These are phyloP conservation scores for Volucella zonaria DNA, from an alignment of 2,888 invertebrate species.

Conservation along the genomic window DNA sequence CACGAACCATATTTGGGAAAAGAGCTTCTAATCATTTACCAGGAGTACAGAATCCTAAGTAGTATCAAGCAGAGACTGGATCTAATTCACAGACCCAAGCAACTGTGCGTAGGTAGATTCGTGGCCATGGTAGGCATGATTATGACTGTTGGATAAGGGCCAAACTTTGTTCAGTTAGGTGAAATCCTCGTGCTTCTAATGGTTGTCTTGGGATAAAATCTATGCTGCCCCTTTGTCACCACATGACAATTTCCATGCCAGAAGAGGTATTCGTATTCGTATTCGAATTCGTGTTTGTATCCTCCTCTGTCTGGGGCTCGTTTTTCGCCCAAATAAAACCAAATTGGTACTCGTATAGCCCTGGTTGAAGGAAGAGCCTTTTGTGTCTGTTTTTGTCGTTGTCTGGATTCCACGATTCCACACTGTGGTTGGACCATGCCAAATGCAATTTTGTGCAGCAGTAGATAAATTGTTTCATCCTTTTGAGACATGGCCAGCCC, in stretches of 20 bases:
- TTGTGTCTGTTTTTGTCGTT: slow-evolving; percentile 18
- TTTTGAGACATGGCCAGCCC: neutral
- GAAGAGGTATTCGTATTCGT: neutral
- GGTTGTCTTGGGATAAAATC: slow-evolving; percentile 30
- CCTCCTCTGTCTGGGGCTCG: slow-evolving; percentile 15
- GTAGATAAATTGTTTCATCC: slow-evolving; percentile 31
- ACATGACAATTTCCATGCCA: slow-evolving; percentile 9
- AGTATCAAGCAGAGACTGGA: neutral
- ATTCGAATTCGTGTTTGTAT: slow-evolving; percentile 1
- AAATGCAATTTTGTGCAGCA: slow-evolving; percentile 62
- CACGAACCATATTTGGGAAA: slow-evolving; percentile 47
- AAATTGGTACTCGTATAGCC: neutral
- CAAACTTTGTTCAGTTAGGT: slow-evolving; percentile 29
- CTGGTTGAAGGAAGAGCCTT: slow-evolving; percentile 8
- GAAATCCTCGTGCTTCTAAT: neutral
- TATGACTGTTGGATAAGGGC: slow-evolving; percentile 37
- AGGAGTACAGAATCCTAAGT: slow-evolving; percentile 41
- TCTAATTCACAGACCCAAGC: neutral
- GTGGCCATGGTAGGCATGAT: neutral
- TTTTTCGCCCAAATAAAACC: slow-evolving; percentile 55
- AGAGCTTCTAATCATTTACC: slow-evolving; percentile 43
- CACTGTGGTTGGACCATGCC: slow-evolving; percentile 3
- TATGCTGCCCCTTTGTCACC: slow-evolving; percentile 57
- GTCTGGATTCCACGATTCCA: slow-evolving; percentile 6
- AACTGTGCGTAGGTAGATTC: neutral